Evolutionary conservation across 2,888 invertebrate species (phyloP), one percentile per base, ranked within the genome.

Genomic region (Lapara coniferarum): DNA sequence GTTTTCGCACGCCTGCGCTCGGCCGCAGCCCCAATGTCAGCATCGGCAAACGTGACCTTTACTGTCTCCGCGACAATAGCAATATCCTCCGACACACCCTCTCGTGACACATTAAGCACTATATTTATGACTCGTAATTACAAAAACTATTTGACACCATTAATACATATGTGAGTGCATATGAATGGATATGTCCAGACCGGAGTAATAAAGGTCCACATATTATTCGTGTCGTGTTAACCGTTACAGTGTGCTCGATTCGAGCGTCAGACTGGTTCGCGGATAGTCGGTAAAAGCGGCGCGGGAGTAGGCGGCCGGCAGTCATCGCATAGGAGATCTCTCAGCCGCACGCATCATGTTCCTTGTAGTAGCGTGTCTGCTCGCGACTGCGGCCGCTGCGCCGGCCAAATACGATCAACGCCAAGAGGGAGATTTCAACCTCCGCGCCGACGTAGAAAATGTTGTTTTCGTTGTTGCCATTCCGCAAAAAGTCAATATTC

Each of bases 361-460:
- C 72, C 76, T 89, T 71, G 73, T 83, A 69, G 72, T 89, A 72
- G 78, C 81, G 72, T 86, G 83, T 73, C 73, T 88, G 56, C 70
- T 91, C 71, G 84, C 83, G 69, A 79, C 80, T 71, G 86, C 83
- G 73, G 85, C 85, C 75, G 84, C 88, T 74, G 85, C 87, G 13
- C 89, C 93, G 57, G 81, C 84, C 63, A 84, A 81, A 55, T 95
- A 95, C 90, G 96, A 97, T 85, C 96, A 97, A 82, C 94, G 96
- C 0, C 97, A 97, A 85, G 96, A 97, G 70, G 97, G 97, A n/a
- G 95, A 96, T 3, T 84, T 95, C 73, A 97, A 97, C 86, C 94
- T 97, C 13, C 94, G 95, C 67, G 96, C 96, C 0, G 96, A 97
- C 83, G 88, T 97, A 12, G 95, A 97, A 75, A 97, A 97, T 81